A percentile compares a stretch with the other conserved stretches of the same genome.
phyloP scores from a whole-genome alignment of 2,797 vertebrate species.

The Trematomus bernacchii region DNA sequence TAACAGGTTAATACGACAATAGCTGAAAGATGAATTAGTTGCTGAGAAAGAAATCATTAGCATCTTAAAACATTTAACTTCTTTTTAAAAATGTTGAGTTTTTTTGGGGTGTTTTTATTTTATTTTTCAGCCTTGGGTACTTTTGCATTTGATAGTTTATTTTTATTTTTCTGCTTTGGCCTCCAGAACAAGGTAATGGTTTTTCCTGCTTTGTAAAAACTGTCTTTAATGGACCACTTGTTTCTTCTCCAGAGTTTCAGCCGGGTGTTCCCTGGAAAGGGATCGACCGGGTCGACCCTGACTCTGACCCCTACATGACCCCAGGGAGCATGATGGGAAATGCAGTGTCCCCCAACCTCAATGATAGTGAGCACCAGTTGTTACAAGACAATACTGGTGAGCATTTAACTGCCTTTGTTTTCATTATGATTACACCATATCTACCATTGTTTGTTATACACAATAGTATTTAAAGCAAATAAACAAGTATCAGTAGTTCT shows the following conservation, averaged over 20 bases:
- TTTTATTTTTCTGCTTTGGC: not conserved
- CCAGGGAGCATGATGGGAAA: slow-evolving; percentile 98
- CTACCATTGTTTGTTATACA: slow-evolving; percentile 35
- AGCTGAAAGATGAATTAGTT: no score
- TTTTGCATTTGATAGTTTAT: no score
- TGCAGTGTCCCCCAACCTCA: slow-evolving; percentile 93
- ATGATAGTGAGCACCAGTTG: slow-evolving; percentile 98
- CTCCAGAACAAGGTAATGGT: not conserved
- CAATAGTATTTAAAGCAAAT: not conserved
- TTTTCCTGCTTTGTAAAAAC: not conserved
- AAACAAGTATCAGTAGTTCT: not conserved
- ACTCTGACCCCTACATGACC: slow-evolving; percentile 98
- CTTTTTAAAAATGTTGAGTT: no score
- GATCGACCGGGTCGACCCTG: slow-evolving; percentile 97
- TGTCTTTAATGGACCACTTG: not conserved
- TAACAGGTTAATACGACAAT: no score
- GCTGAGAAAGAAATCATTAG: no score
- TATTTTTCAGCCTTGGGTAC: no score
- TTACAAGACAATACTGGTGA: slow-evolving; percentile 95
- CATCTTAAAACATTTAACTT: no score
- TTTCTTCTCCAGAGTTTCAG: slow-evolving; percentile 91
- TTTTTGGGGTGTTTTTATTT: no score
- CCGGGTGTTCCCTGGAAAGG: slow-evolving; percentile 99
- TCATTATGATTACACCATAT: not conserved
- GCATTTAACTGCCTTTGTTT: slow-evolving; percentile 10